Base-by-base conservation (phyloP, 2,797 vertebrate species). In the Chaetodon trifasciatus region DNA sequence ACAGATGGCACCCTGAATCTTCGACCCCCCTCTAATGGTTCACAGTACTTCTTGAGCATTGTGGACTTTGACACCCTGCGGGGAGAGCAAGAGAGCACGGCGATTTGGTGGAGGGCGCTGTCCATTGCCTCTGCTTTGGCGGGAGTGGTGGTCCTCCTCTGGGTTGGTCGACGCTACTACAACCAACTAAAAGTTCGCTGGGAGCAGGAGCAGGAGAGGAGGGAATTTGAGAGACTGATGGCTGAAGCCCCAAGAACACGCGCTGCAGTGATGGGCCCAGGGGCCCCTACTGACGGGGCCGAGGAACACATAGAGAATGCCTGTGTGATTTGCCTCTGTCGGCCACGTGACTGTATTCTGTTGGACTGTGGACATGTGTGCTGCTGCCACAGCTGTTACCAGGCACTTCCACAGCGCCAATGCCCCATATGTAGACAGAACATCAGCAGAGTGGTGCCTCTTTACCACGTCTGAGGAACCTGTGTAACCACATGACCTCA, bases 281-380 rank as follows among this genome's bases (percentile, higher is more conserved):
- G 60, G 8, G 70, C 11, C 4, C 16, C 50, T 24, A 40, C 44
- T 40, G 85, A 82, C 0, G 53, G 24, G 15, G 70, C 6, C 0
- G 91, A 84, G 0, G 72, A 76, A 3, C 28, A 15, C 0, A 32
- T 67, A 0, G 93, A 94, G 67, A 96, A 95, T 0, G 55, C 85
- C 0, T 98, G 97, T 0, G 93, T 97, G 65, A 93, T 97, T 70
- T 98, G 97, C 91, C 89, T 97, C 77, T 86, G 55, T 0, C 94
- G 80, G 56, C 95, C 94, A 9, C 95, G 96, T 1, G 89, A 95
- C 79, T 97, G 97, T 0, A 95, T 97, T 40, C 87, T 98, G 46
- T 83, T 98, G 83, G 86, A 96, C 71, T 97, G 97, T 0, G 97
- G 97, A 46, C 97, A 98, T 13, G 95, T 97, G 32, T 98, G 97